Base-by-base conservation (phyloP, 2,888 invertebrate species). In the Orthosia incerta region DNA sequence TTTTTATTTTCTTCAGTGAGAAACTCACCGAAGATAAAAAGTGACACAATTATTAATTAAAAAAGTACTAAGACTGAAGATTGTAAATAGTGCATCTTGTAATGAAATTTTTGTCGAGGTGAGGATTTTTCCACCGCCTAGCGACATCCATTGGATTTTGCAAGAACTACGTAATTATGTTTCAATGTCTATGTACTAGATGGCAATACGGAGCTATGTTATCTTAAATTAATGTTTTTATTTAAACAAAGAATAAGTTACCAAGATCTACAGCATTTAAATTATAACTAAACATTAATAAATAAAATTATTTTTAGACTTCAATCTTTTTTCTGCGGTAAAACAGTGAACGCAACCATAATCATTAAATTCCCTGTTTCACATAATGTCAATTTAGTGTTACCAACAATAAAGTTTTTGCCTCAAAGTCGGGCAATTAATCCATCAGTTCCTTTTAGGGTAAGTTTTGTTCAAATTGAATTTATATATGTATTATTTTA, bases 331-430 rank as follows among this genome's bases (percentile, higher is more conserved):
- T 46, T 50, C 56, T 55, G 53, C n/a, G 18, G 15, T 18, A 26
- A 51, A 64, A 64, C 15, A 55, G 3, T 69, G 85, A 85, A 85
- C 86, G 87, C 85, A 79, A 45, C 82, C 61, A 0, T 73, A 76
- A 12, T 46, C 20, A 67, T 71, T 63, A 66, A 55, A 70, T 51
- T 66, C 71, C 72, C 84, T 84, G 76, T 83, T 88, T 80, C 69
- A 79, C 73, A 51, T 62, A 85, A 88, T 87, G 91, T 91, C 91
- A 91, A 86, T 84, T 71, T 73, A 80, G 85, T 85, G 80, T 76
- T 88, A 56, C 84, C 72, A 83, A 7, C 16, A 23, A 0, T 4
- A n/a, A 53, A 31, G 12, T 3, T 48, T 71, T 62, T 71, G 20
- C 84, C 31, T 16, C 0, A 2, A 16, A 63, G 0, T 31, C 4